A percentile compares a stretch with the other conserved stretches of the same genome.
phyloP scores from a whole-genome alignment of 2,888 invertebrate species.

The Notodonta dromedarius region DNA sequence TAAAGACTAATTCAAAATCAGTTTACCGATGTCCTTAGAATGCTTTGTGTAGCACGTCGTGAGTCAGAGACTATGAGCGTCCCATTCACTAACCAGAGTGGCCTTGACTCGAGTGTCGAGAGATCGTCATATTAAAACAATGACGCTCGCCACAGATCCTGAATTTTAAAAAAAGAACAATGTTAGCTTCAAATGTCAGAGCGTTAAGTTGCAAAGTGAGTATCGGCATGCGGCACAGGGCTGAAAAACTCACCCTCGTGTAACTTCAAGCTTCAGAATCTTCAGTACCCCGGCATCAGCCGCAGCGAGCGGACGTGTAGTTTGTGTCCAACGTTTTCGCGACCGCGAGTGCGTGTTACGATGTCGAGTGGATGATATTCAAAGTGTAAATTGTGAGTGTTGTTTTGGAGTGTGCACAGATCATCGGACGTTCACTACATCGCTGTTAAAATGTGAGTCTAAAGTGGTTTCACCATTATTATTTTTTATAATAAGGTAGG shows the following conservation, averaged over 20 bases:
- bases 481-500: not conserved
- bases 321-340: conserved; percentile 42
- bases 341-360: conserved; percentile 66
- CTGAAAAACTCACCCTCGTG: conserved; percentile 47
- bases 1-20: too few species aligned
- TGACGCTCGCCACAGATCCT: not conserved
- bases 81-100: not conserved
- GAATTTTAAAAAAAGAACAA: conserved; percentile 23
- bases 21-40: too few species aligned
- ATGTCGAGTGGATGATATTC: conserved; percentile 63
- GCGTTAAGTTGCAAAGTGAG: conserved; percentile 34
- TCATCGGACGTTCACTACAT: conserved; percentile 28
- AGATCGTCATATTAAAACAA: not conserved
- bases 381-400: conserved; percentile 63
- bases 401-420: conserved; percentile 41
- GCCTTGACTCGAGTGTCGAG: not conserved
- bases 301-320: conserved; percentile 56
- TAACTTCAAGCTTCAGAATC: conserved; percentile 17
- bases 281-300: conserved; percentile 72
- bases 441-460: conserved; percentile 28
- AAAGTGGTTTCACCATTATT: not conserved
- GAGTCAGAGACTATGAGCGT: not conserved
- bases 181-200: conserved; percentile 38
- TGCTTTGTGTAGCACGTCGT: too few species aligned
- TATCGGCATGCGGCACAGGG: conserved; percentile 31